Conservation (phyloP, 1,140 invertebrate genomes). For the Maconellicoccus hirsutus region DNA sequence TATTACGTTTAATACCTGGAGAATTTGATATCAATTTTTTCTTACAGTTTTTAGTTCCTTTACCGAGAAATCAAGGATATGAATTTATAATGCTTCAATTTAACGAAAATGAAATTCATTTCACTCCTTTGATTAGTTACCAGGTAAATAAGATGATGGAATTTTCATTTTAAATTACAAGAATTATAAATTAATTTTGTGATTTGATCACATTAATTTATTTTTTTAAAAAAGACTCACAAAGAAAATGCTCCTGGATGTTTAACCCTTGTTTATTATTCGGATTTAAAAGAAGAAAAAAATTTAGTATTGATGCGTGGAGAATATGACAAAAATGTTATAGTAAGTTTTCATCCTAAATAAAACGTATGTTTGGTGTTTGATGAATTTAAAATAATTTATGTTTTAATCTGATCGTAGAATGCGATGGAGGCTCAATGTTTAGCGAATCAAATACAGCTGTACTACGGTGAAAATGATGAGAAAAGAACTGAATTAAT, state of each 20-base stretch:
- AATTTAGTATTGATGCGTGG: slow-evolving; percentile 75
- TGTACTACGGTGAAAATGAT: slow-evolving; percentile 65
- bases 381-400: no score
- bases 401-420: no score
- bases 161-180: background rate
- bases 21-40: background rate
- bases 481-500: slow-evolving; percentile 49
- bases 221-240: slow-evolving; percentile 41
- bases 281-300: slow-evolving; percentile 62
- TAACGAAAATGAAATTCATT: slow-evolving; percentile 60
- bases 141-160: slow-evolving; percentile 36
- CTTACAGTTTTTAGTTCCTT: slow-evolving; percentile 56
- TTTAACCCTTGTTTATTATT: slow-evolving; percentile 68
- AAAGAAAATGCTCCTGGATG: slow-evolving; percentile 87
- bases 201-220: background rate
- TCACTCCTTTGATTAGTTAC: slow-evolving; percentile 75
- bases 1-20: no score
- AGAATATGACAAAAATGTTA: slow-evolving; percentile 65
- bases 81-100: slow-evolving; percentile 79
- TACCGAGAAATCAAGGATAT: slow-evolving; percentile 71
- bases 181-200: background rate
- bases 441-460: slow-evolving; percentile 69
- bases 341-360: background rate
- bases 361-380: background rate
- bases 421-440: slow-evolving; percentile 68